phyloP scores from a whole-genome alignment of 1,140 invertebrate species.

The Mizuhopecten yessoensis region DNA sequence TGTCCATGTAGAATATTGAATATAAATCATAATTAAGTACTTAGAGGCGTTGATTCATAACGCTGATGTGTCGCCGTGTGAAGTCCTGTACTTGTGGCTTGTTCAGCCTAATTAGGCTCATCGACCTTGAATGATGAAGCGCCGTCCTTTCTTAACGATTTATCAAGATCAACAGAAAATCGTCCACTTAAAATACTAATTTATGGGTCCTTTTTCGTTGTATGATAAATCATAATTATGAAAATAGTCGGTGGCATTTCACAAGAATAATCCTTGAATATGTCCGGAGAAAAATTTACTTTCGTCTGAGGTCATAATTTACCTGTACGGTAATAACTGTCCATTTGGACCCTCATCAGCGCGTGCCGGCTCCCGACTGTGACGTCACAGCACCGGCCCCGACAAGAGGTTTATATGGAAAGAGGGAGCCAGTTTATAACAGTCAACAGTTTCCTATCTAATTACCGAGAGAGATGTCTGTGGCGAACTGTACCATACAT shows the following conservation, averaged over 20 bases:
- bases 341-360: conserved; percentile 16
- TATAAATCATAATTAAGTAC: conserved; percentile 28
- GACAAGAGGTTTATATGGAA: neutral
- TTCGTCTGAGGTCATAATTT: neutral
- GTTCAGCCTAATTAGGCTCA: neutral
- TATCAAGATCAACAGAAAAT: conserved; percentile 10
- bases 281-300: neutral
- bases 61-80: neutral
- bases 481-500: neutral
- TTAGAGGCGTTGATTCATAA: neutral
- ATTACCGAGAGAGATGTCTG: neutral
- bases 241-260: conserved; percentile 32
- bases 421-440: neutral
- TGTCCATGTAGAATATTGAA: neutral
- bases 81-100: neutral
- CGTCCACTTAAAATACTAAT: conserved; percentile 34
- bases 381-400: neutral
- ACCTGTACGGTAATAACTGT: neutral
- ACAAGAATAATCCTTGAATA: neutral
- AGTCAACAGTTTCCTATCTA: neutral
- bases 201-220: neutral
- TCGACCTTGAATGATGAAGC: conserved; percentile 12
- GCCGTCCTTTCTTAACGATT: neutral
- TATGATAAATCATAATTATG: conserved; percentile 28
- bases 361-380: neutral